These are phyloP conservation scores for Actinemys pallida DNA, from an alignment of 2,113 vertebrate genomes.

Conservation along the genomic window DNA sequence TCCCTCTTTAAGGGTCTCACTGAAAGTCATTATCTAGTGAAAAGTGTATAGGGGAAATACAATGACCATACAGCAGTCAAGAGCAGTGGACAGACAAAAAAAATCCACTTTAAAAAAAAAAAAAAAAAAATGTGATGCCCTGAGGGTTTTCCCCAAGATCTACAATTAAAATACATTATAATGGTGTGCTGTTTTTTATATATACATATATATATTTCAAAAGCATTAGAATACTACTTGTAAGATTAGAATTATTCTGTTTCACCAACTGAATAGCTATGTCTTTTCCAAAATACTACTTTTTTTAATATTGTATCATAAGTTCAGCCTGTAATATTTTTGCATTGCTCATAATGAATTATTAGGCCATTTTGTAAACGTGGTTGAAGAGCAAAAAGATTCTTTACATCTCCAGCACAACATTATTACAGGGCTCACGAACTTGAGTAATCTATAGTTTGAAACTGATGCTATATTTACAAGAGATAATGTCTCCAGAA, in stretches of 20 bases:
- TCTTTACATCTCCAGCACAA: slow-evolving; percentile 79
- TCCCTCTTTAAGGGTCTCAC: slow-evolving; percentile 50
- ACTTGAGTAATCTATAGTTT: slow-evolving; percentile 79
- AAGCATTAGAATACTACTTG: slow-evolving; percentile 75
- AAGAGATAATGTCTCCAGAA: slow-evolving; percentile 77
- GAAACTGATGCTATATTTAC: slow-evolving; percentile 75
- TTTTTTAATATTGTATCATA: slow-evolving; percentile 80
- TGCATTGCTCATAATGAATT: slow-evolving; percentile 78
- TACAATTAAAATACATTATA: slow-evolving; percentile 65
- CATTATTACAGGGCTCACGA: slow-evolving; percentile 77
- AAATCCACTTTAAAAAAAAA: slow-evolving; percentile 15
- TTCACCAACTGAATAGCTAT: slow-evolving; percentile 68
- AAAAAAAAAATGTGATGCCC: slow-evolving; percentile 27
- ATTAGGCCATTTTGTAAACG: slow-evolving; percentile 82
- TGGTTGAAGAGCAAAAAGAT: slow-evolving; percentile 77
- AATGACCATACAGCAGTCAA: slow-evolving; percentile 68
- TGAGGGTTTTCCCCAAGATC: slow-evolving; percentile 59
- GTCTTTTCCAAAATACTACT: slow-evolving; percentile 77
- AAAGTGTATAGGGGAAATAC: slow-evolving; percentile 72
- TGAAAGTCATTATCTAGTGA: slow-evolving; percentile 61
- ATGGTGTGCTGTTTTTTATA: slow-evolving; percentile 76
- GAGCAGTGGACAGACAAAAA: slow-evolving; percentile 43
- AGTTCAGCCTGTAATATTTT: slow-evolving; percentile 81
- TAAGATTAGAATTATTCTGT: slow-evolving; percentile 74
- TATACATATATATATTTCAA: slow-evolving; percentile 72